Base-by-base conservation (phyloP, 1,140 invertebrate genomes). In the Drosophila nannoptera region DNA sequence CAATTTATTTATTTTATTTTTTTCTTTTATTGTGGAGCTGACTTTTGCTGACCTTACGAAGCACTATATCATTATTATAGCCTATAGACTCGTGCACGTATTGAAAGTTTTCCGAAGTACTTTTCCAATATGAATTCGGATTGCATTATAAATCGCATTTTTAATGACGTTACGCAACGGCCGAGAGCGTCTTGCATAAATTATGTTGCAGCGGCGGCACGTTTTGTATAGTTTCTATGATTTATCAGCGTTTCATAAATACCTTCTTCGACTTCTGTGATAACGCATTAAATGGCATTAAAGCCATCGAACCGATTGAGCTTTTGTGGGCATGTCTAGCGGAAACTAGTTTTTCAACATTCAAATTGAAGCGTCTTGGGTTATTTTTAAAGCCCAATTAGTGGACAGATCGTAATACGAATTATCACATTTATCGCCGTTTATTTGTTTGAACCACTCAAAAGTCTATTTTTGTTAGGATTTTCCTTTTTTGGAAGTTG, bases 311-410 rank as follows among this genome's bases (percentile, higher is more conserved):
- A 29, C 14, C 4, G 33, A 38, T 4, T 8, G 36, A 38, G 11
- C 49, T 40, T 64, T 59, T 58, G 38, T 38, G 32, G 29, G 5
- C 35, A 58, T 46, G 31, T 52, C 42, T 22, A 16, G 16, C 31
- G 7, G 8, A 54, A 66, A 71, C 63, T 60, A 14, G 68, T 71
- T 70, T 65, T 33, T 38, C 33, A 33, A 52, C 67, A 54, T 38
- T 58, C 32, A 33, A 52, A 40, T 69, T 69, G 11, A 36, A 33
- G 1, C 53, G 32, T 46, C 38, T 58, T 9, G 11, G 14, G 35
- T 48, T 65, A 69, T 58, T 52, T 69, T 50, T 69, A 43, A 43
- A 42, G 7, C 16, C 56, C 42, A 56, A 64, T 69, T 64, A 69
- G 45, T 40, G 16, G 9, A 5, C 35, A 58, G 5, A 48, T 46